A percentile compares a stretch with the other conserved stretches of the same genome.
These are phyloP conservation scores for Nomada goodeniana DNA, from an alignment of 2,888 invertebrate species.

Conservation along the genomic window DNA sequence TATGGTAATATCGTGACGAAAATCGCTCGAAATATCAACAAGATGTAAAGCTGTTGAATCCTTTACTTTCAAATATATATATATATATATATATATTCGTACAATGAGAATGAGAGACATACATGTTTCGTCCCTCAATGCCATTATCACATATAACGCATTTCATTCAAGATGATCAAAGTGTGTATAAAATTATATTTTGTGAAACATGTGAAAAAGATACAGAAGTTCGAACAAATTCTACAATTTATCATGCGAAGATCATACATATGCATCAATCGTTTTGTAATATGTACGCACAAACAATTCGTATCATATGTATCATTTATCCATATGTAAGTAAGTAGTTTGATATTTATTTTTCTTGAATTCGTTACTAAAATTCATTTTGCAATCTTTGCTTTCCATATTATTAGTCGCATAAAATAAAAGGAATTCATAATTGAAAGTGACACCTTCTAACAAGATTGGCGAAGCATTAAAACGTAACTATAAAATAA, in stretches of 20 bases:
- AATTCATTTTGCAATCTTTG: slow-evolving; percentile 17
- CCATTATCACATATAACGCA: slow-evolving; percentile 38
- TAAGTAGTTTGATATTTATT: slow-evolving; percentile 30
- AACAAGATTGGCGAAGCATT: slow-evolving; percentile 7
- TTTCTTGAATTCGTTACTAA: slow-evolving; percentile 6
- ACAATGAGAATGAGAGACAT: slow-evolving; percentile 24
- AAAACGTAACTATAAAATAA: slow-evolving; percentile 33
- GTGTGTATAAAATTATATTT: slow-evolving; percentile 45
- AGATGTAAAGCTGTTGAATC: slow-evolving; percentile 22
- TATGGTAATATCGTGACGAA: too few relatives aligned
- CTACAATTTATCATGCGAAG: slow-evolving; percentile 26
- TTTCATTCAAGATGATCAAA: slow-evolving; percentile 29
- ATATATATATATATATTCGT: slow-evolving; percentile 17
- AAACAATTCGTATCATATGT: slow-evolving; percentile 26
- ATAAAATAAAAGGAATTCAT: slow-evolving; percentile 6
- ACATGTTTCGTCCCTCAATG: slow-evolving; percentile 12
- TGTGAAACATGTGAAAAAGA: slow-evolving; percentile 29
- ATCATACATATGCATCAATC: slow-evolving; percentile 22
- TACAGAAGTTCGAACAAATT: slow-evolving; percentile 32
- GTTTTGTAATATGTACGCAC: slow-evolving; percentile 26
- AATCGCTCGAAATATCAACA: too few relatives aligned
- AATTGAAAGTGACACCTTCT: not conserved
- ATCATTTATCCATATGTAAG: slow-evolving; percentile 23
- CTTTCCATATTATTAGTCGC: slow-evolving; percentile 25
- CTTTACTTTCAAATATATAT: slow-evolving; percentile 17